A percentile compares a stretch with the other conserved stretches of the same genome.
Conservation (phyloP, 2,797 vertebrate species). For the Dicrostonyx torquatus region DNA sequence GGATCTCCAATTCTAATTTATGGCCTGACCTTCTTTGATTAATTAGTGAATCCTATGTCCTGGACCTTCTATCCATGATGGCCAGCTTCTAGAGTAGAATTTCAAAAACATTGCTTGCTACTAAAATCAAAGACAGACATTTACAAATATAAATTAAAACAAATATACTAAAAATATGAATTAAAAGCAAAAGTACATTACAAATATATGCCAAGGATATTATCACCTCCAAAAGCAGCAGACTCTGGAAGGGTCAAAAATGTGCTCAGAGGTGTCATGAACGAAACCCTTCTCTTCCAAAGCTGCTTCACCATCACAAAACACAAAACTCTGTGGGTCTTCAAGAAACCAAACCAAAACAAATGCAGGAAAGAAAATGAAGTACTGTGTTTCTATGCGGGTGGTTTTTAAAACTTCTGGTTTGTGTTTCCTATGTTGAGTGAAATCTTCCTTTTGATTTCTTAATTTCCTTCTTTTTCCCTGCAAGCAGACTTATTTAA, state of each 20-base stretch:
- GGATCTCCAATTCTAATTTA: neutral
- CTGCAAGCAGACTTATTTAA: constrained; percentile 37
- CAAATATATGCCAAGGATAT: constrained; percentile 16
- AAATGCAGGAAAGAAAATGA: neutral
- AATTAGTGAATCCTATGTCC: neutral
- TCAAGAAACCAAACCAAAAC: constrained; percentile 49
- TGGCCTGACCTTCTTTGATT: neutral
- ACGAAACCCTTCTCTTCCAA: constrained; percentile 13
- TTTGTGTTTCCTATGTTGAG: neutral
- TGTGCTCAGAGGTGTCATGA: neutral
- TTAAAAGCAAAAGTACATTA: neutral
- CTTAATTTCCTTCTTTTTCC: constrained; percentile 46
- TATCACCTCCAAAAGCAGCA: constrained; percentile 45
- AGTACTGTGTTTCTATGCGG: neutral
- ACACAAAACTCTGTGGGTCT: neutral
- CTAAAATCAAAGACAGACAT: constrained; percentile 41
- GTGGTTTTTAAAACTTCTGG: constrained; percentile 12
- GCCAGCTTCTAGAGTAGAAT: neutral
- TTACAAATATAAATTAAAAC: neutral
- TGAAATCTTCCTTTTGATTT: neutral
- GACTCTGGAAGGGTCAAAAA: constrained; percentile 34
- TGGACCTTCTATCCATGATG: neutral
- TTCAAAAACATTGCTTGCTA: constrained; percentile 40
- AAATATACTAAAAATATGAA: neutral
- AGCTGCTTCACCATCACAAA: neutral